Percentiles rank a stretch among this genome's conserved stretches.
Conservation (phyloP, 2,113 vertebrate species). For the Sturnus vulgaris region DNA sequence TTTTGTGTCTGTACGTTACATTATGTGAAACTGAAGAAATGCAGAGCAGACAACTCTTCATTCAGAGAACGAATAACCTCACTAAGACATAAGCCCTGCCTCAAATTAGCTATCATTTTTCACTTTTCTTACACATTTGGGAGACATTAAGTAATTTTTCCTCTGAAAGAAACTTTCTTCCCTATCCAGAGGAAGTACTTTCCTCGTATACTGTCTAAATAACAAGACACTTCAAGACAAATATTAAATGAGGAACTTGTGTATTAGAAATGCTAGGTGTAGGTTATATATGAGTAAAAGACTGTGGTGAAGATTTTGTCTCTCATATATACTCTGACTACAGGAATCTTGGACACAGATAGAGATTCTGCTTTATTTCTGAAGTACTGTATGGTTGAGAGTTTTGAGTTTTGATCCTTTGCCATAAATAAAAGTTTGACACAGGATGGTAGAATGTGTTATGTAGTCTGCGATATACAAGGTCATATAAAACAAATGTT, state of each 20-base stretch:
- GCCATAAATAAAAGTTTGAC: neutral
- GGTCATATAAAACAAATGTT: neutral
- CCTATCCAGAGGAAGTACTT: conserved; percentile 44
- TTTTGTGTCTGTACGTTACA: conserved; percentile 39
- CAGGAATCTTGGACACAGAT: neutral
- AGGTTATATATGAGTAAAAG: neutral
- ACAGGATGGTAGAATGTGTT: neutral
- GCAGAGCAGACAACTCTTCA: conserved; percentile 17
- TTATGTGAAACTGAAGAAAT: conserved; percentile 55
- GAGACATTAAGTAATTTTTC: conserved; percentile 64
- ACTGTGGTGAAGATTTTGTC: neutral
- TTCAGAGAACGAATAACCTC: conserved; percentile 55
- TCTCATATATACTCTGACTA: neutral
- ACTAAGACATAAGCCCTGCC: conserved; percentile 37
- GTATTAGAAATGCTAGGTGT: neutral
- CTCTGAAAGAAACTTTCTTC: conserved; percentile 32
- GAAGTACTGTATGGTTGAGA: neutral
- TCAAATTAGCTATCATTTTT: conserved; percentile 35
- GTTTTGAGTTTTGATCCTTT: neutral
- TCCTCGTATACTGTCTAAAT: conserved; percentile 29
- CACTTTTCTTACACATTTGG: conserved; percentile 60
- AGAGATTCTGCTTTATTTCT: neutral
- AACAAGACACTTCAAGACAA: conserved; percentile 54
- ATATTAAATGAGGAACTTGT: conserved; percentile 12
- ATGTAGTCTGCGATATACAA: neutral